phyloP scores from a whole-genome alignment of 2,113 vertebrate genomes.

The Triplophysa rosa region DNA sequence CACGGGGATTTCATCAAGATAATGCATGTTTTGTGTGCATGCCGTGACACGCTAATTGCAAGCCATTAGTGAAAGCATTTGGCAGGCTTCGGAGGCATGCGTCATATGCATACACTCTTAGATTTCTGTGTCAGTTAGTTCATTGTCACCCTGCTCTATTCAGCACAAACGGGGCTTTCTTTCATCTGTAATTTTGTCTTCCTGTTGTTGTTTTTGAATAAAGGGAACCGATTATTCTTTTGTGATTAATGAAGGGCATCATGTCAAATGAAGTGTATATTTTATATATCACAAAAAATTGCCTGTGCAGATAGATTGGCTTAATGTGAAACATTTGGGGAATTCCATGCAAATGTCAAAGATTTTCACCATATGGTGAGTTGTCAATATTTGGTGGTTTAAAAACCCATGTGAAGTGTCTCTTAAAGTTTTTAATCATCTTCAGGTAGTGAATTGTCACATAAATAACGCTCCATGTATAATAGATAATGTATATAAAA shows the following conservation, averaged over 20 bases:
- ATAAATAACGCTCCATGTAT: too few relatives aligned
- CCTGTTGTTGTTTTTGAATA: not conserved
- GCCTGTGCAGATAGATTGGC: too few relatives aligned
- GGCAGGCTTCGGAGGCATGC: constrained; percentile 17
- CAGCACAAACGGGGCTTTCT: not conserved
- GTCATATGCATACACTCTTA: constrained; percentile 22
- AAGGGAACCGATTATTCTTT: constrained; percentile 9
- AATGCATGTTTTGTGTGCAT: constrained; percentile 39
- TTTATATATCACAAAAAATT: too few relatives aligned
- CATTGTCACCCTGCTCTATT: constrained; percentile 32
- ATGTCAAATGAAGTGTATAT: not conserved
- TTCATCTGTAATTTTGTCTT: constrained; percentile 7
- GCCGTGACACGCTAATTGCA: constrained; percentile 45
- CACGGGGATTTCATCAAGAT: constrained; percentile 30
- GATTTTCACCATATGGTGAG: too few relatives aligned
- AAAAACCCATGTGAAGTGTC: too few relatives aligned
- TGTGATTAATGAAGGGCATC: constrained; percentile 7
- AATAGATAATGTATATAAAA: too few relatives aligned
- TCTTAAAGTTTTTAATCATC: too few relatives aligned
- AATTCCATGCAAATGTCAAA: too few relatives aligned
- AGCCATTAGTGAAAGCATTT: constrained; percentile 44
- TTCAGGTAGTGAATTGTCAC: too few relatives aligned
- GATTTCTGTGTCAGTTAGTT: constrained; percentile 33
- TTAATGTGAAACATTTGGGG: too few relatives aligned
- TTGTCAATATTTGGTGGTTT: too few relatives aligned